Evolutionary conservation across 2,113 vertebrate genomes (phyloP).

Genomic region (Nothobranchius furzeri): DNA sequence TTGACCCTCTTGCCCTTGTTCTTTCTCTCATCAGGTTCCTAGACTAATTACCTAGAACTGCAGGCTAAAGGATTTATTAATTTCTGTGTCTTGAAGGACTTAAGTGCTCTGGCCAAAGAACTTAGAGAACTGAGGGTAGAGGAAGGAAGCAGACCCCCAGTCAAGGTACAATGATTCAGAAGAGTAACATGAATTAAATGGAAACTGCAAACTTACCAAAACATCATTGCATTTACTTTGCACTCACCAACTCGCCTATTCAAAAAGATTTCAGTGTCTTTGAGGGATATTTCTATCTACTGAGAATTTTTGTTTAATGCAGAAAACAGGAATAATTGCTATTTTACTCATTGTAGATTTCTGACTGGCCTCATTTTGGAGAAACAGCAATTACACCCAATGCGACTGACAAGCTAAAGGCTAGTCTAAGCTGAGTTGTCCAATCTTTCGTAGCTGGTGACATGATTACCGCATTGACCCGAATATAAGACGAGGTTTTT

Average conservation of each 20-base stretch:
- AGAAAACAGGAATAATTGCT: too few species aligned
- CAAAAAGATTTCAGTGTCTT: too few species aligned
- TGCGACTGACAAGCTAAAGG: too few species aligned
- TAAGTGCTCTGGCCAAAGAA: conserved; percentile 96
- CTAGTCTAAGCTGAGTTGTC: too few species aligned
- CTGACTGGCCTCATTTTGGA: too few species aligned
- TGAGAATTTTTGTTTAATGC: too few species aligned
- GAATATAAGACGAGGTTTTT: too few species aligned
- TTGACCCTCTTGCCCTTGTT: conserved; percentile 6
- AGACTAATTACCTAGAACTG: background rate
- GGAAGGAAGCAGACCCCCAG: conserved; percentile 91
- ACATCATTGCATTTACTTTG: background rate
- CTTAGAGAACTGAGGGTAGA: conserved; percentile 93
- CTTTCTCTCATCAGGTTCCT: conserved; percentile 12
- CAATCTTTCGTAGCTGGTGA: too few species aligned
- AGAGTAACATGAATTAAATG: background rate
- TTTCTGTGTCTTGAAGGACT: conserved; percentile 79
- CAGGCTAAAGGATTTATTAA: conserved; percentile 8
- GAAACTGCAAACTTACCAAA: background rate
- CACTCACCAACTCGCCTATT: background rate
- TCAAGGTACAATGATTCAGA: conserved; percentile 79
- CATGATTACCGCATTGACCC: too few species aligned
- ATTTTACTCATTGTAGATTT: too few species aligned
- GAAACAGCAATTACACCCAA: too few species aligned
- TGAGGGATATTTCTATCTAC: too few species aligned